Percentiles rank a stretch among this genome's conserved stretches.
These are phyloP conservation scores for Arge pagana DNA, from an alignment of 2,888 invertebrate species.

Conservation along the genomic window DNA sequence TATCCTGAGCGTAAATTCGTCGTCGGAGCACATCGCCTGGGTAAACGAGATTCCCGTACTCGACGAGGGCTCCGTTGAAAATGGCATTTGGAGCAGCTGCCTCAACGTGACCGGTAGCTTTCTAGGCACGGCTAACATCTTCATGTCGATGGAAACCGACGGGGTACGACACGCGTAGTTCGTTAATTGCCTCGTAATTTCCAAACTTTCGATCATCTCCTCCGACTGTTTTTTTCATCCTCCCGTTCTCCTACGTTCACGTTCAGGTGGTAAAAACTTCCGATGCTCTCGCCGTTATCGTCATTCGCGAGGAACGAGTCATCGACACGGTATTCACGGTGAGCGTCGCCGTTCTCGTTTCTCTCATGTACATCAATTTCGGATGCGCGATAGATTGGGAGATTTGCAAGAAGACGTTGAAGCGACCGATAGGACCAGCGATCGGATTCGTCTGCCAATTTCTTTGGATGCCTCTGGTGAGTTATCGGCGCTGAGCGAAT, in stretches of 20 bases:
- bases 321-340: slow-evolving; percentile 77
- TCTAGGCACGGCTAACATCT: slow-evolving; percentile 57
- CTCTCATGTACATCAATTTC: slow-evolving; percentile 86
- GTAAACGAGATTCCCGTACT: slow-evolving; percentile 19
- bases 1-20: slow-evolving; percentile 31
- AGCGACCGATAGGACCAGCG: slow-evolving; percentile 74
- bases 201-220: slow-evolving; percentile 2
- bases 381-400: slow-evolving; percentile 85
- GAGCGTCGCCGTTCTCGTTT: slow-evolving; percentile 76
- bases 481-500: slow-evolving; percentile 36
- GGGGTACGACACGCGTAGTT: slow-evolving; percentile 33
- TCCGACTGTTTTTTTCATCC: slow-evolving; percentile 19
- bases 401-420: slow-evolving; percentile 68
- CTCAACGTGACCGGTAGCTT: slow-evolving; percentile 60
- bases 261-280: slow-evolving; percentile 40
- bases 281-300: slow-evolving; percentile 60
- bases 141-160: slow-evolving; percentile 29
- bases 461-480: slow-evolving; percentile 83
- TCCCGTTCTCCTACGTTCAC: slow-evolving; percentile 28
- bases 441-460: slow-evolving; percentile 83
- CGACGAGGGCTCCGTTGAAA: slow-evolving; percentile 22
- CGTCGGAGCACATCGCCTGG: slow-evolving; percentile 36
- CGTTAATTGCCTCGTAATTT: slow-evolving; percentile 33
- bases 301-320: slow-evolving; percentile 66
- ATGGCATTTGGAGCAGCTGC: slow-evolving; percentile 48